Evolutionary conservation across 2,797 vertebrate species (phyloP), one percentile per base, ranked within the genome.

Genomic region (Merluccius polli): DNA sequence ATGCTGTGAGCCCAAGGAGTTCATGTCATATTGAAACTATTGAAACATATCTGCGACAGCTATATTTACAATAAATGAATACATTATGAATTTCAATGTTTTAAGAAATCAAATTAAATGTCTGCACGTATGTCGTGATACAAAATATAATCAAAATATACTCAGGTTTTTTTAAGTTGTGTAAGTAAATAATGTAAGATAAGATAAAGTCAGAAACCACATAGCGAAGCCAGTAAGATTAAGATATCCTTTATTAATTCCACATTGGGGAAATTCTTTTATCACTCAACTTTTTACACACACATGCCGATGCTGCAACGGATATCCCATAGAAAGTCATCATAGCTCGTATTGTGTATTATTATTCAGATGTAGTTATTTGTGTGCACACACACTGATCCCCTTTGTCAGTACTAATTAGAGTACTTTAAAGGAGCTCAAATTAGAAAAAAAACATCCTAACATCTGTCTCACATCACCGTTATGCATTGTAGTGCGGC

Each of bases 401-500:
- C 85, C 82, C 75, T 78, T 75, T 36, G n/a, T 90, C 82, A 77
- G 78, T 71, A 71, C 75, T 75, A 77, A 78, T 86, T 77, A 81
- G 78, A 79, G 71, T 74, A 35, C 77, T 77, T 86, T 65, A 65
- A 65, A 65, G 59, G n/a, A 65, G 59, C 59, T 27, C 27, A 12
- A 27, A 27, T 24, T n/a, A n/a, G n/a, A n/a, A n/a, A n/a, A 27
- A 27, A 65, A 83, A 86, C 74, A 79, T 80, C 81, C 77, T 38
- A 75, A 87, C 91, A 93, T 90, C 91, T 93, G 92, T 79, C 85
- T 73, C 85, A 89, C 77, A 75, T 81, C 80, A 27, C 89, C 84
- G n/a, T n/a, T 87, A 86, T 84, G 87, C 83, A 80, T 85, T 82
- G 86, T 83, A 90, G 85, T 85, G 86, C 90, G 90, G 81, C 71